Evolutionary conservation across 2,113 vertebrate genomes (phyloP), one percentile per base, ranked within the genome.

Genomic region (Daubentonia madagascariensis): DNA sequence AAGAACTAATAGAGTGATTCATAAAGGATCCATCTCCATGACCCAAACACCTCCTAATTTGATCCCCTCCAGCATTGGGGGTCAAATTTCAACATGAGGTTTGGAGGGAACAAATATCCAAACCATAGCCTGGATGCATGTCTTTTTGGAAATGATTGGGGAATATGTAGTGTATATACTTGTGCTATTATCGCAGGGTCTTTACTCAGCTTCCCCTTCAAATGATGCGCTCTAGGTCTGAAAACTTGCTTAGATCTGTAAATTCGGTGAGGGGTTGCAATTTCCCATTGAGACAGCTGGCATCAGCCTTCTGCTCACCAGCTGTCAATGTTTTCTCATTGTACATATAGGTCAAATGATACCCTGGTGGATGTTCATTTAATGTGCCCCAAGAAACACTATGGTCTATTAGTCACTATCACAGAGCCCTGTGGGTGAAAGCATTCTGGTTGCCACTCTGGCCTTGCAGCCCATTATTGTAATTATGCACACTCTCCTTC

Each of bases 271-370:
- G 67, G 43, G n/a, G 40, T 57, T 84, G 20, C 17, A 54, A 37
- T 79, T 79, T 96, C 91, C 63, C 43, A 68, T 10, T 35, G 79
- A 72, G 40, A 87, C 25, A 96, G 52, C 54, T 87, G 32, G n/a
- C n/a, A 52, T 43, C 37, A 89, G 68, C 88, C 73, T 94, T 92
- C 87, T 89, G 79, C 92, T 97, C 35, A 87, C 63, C 91, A 94
- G 87, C 80, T 95, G 68, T 73, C 68, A 2, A 32, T 61, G 83
- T 78, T 89, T 85, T 81, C 63, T 92, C 32, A 35, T 84, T 61
- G 68, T 86, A 54, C 23, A 18, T 73, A 22, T 6, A 75, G 80
- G 35, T 95, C 91, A 97, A 68, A 57, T 84, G 87, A 91, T 45
- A 85, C 63, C 32, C 57, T 25, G 45, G 32, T 68, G 79, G 25